Percentiles rank a stretch among this genome's conserved stretches.
phyloP scores from a whole-genome alignment of 2,113 vertebrate species.

The Trichomycterus rosablanca region DNA sequence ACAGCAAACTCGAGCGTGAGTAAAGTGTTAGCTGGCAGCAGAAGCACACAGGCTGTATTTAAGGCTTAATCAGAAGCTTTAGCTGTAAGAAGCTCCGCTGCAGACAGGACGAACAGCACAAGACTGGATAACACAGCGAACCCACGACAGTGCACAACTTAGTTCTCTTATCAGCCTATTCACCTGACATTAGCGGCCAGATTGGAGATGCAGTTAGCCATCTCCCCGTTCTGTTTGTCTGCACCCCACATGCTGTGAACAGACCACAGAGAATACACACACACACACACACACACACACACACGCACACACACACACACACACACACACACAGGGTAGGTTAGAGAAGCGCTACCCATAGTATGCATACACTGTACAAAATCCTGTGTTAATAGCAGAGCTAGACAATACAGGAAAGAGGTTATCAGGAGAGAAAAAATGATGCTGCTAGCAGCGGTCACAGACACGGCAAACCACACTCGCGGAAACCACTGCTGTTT shows the following conservation, averaged over 20 bases:
- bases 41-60: conserved; percentile 12
- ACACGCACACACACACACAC: conserved; percentile 43
- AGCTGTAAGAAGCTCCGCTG: conserved; percentile 30
- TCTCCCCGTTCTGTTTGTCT: conserved; percentile 74
- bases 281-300: conserved; percentile 3
- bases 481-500: no score
- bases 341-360: conserved; percentile 23
- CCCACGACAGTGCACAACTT: conserved; percentile 19
- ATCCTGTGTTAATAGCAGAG: conserved; percentile 31
- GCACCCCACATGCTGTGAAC: conserved; percentile 73
- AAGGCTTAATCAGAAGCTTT: conserved; percentile 22
- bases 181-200: conserved; percentile 72
- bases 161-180: conserved; percentile 47
- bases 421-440: not conserved
- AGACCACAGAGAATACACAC: conserved; percentile 64
- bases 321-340: conserved; percentile 4
- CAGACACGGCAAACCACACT: conserved; percentile 6
- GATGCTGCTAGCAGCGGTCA: conserved; percentile 20
- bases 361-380: conserved; percentile 8
- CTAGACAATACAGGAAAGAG: not conserved
- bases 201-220: conserved; percentile 72
- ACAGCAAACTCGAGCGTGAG: conserved; percentile 24
- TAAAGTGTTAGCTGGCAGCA: conserved; percentile 20
- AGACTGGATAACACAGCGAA: conserved; percentile 31
- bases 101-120: conserved; percentile 32